A percentile compares a stretch with the other conserved stretches of the same genome.
Conservation (phyloP, 2,113 vertebrate species). For the Varanus salvator region DNA sequence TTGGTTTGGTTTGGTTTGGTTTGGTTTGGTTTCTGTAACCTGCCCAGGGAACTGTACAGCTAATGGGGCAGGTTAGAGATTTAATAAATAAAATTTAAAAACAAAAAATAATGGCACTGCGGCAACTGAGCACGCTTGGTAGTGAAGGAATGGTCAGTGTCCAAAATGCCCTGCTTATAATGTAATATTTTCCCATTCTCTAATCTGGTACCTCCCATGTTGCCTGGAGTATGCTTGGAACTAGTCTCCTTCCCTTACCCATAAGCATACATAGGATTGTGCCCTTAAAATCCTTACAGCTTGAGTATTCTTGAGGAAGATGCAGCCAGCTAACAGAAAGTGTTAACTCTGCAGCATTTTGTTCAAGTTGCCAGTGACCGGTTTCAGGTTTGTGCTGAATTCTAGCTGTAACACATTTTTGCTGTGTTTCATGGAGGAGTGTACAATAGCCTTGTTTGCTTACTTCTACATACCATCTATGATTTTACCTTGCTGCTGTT, state of each 20-base stretch:
- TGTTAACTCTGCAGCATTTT: neutral
- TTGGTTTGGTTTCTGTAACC: neutral
- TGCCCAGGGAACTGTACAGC: too few relatives aligned
- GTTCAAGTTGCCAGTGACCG: neutral
- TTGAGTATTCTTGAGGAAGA: neutral
- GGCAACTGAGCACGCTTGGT: neutral
- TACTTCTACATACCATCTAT: neutral
- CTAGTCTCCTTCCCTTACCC: too few relatives aligned
- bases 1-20: too few relatives aligned
- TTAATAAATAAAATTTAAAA: neutral
- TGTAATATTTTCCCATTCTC: too few relatives aligned
- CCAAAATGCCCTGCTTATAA: neutral
- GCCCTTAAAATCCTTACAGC: neutral
- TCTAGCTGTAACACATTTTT: constrained; percentile 1
- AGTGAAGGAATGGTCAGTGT: neutral
- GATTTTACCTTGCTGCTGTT: neutral
- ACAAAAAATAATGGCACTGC: neutral
- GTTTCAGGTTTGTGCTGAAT: neutral
- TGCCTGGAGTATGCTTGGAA: too few relatives aligned
- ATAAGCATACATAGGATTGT: too few relatives aligned
- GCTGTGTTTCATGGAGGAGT: neutral
- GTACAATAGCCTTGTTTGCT: fast-evolving
- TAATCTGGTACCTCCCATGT: too few relatives aligned
- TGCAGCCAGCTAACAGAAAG: neutral
- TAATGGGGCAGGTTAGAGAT: too few relatives aligned